Evolutionary conservation across 2,797 vertebrate species (phyloP).

Genomic region (Alauda arvensis): DNA sequence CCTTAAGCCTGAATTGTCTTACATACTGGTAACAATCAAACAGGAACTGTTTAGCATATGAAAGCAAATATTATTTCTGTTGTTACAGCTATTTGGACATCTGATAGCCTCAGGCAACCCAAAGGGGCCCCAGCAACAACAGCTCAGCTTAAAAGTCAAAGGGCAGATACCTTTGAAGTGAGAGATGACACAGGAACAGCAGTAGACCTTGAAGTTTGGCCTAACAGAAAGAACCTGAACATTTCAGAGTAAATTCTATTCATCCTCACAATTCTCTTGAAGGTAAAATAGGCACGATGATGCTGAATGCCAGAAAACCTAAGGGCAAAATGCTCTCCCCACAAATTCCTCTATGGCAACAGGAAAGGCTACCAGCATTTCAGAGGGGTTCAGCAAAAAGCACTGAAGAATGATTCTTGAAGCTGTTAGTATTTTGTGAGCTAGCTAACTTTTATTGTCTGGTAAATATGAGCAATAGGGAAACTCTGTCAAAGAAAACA

Average conservation of each 20-base stretch:
- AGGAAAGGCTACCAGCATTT: neutral
- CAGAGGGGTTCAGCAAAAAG: neutral
- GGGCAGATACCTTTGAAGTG: slow-evolving; percentile 33
- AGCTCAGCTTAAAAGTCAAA: slow-evolving; percentile 38
- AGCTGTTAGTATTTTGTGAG: neutral
- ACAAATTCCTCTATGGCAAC: neutral
- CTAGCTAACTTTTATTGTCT: neutral
- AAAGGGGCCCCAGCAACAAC: neutral
- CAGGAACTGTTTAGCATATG: slow-evolving; percentile 1
- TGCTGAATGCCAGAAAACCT: neutral
- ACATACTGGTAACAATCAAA: neutral
- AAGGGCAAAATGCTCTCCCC: neutral
- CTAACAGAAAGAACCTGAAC: neutral
- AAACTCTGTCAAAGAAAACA: neutral
- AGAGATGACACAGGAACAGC: slow-evolving; percentile 19
- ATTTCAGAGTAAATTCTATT: neutral
- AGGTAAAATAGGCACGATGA: neutral
- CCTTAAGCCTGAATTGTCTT: neutral
- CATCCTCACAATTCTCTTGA: neutral
- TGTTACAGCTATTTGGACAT: slow-evolving; percentile 22
- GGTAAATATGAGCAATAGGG: neutral
- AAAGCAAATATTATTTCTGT: slow-evolving; percentile 48
- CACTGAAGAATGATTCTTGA: neutral
- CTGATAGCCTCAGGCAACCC: slow-evolving; percentile 10
- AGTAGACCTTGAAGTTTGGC: neutral